Evolutionary conservation across 2,888 invertebrate genomes (phyloP), one percentile per base, ranked within the genome.

Genomic region (Cenopis cana): DNA sequence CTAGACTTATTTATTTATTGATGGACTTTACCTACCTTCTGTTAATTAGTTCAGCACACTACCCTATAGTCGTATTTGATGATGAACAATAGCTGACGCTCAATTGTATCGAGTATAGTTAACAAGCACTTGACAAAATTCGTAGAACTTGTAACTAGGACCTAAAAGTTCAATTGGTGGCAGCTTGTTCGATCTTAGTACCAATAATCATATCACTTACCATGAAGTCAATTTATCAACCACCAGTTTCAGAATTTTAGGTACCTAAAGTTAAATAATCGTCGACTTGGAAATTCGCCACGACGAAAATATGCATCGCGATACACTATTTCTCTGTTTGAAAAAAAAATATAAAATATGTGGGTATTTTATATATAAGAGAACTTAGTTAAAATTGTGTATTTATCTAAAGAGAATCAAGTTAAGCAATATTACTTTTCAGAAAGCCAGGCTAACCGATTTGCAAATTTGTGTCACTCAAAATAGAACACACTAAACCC

Each of bases 381-480:
- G n/a, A n/a, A n/a, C n/a, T n/a, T n/a, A n/a, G n/a, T n/a, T n/a
- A n/a, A n/a, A n/a, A n/a, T n/a, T n/a, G n/a, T n/a, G n/a, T n/a
- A n/a, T n/a, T n/a, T n/a, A n/a, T n/a, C n/a, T n/a, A n/a, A n/a
- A n/a, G n/a, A n/a, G 5, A 9, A n/a, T 5, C 50, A 17, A 17
- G 18, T 50, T 18, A 50, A 18, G n/a, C 18, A 17, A 50, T 10
- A 50, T n/a, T 18, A 17, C 50, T 18, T 41, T 41, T 46, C 50
- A 18, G 50, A 1, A 50, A 50, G 10, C 18, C 17, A 50, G 11
- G 38, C 12, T 24, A 54, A 29, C 33, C 49, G 33, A 36, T 67
- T 17, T 9, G 33, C 46, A 49, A 67, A 57, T 67, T 67, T 57
- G 66, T 57, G 17, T 67, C n/a, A 33, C 56, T 49, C 11, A 33